Percentiles rank a stretch among this genome's conserved stretches.
Evolutionary conservation across 2,888 invertebrate genomes (phyloP).

Genomic region (Polyommatus iphigenia): DNA sequence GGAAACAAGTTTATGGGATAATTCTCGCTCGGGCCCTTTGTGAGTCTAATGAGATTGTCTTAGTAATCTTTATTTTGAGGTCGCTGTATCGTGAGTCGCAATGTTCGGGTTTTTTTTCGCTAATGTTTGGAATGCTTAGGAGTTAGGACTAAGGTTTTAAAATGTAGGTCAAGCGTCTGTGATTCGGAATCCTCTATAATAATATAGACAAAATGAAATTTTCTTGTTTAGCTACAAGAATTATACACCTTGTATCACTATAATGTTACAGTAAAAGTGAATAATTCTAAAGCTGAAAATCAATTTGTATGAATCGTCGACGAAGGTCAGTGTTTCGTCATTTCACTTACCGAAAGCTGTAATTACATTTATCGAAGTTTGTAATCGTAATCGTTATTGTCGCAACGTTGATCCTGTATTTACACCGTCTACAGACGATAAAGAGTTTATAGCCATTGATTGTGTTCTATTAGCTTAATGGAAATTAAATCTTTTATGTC

Average conservation of each 20-base stretch:
- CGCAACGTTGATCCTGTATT: constrained; percentile 8
- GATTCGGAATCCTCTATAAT: too few relatives aligned
- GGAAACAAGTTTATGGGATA: constrained; percentile 24
- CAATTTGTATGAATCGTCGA: background rate
- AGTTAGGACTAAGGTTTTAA: too few relatives aligned
- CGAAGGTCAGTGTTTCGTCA: background rate
- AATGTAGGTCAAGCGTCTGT: too few relatives aligned
- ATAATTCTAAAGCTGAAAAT: background rate
- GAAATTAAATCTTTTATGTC: background rate
- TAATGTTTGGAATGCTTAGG: too few relatives aligned
- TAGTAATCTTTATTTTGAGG: constrained; percentile 9
- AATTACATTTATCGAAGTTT: constrained; percentile 21
- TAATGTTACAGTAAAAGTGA: background rate
- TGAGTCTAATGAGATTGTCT: constrained; percentile 20
- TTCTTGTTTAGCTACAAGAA: too few relatives aligned
- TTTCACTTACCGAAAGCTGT: background rate
- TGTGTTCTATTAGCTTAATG: constrained; percentile 11
- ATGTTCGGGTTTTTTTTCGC: constrained; percentile 6
- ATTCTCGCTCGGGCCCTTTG: constrained; percentile 16
- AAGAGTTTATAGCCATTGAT: constrained; percentile 9
- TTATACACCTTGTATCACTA: too few relatives aligned
- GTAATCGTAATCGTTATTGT: constrained; percentile 25
- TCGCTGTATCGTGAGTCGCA: background rate
- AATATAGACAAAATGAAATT: too few relatives aligned
- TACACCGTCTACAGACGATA: constrained; percentile 26